A percentile compares a stretch with the other conserved stretches of the same genome.
These are phyloP conservation scores for Agonopterix alstromeriana DNA, from an alignment of 2,888 invertebrate genomes.

Conservation along the genomic window DNA sequence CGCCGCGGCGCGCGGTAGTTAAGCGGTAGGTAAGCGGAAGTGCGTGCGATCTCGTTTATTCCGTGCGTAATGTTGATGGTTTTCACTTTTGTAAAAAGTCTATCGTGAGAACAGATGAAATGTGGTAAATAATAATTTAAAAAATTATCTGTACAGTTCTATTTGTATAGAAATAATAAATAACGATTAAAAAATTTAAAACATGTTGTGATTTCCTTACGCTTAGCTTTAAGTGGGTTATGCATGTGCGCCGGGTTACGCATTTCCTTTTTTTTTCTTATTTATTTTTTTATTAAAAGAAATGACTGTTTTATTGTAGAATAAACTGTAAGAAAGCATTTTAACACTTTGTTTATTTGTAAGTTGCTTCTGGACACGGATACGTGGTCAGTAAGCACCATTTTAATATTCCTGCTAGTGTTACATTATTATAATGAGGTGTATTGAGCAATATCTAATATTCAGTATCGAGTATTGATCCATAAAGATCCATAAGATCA, in stretches of 20 bases:
- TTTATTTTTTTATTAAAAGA: conserved; percentile 60
- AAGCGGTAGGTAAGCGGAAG: conserved; percentile 17
- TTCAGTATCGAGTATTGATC: too few species aligned
- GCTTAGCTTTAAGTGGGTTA: conserved; percentile 52
- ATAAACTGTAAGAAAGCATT: conserved; percentile 69
- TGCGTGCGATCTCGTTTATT: conserved; percentile 61
- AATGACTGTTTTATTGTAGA: conserved; percentile 73
- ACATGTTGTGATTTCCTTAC: conserved; percentile 70
- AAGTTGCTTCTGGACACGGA: not conserved
- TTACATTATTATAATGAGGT: too few species aligned
- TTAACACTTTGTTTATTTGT: conserved; percentile 50
- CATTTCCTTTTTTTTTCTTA: conserved; percentile 45
- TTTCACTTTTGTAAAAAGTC: conserved; percentile 79
- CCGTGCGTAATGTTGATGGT: conserved; percentile 65
- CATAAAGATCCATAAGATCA: too few species aligned
- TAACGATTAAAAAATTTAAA: conserved; percentile 73
- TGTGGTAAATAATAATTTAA: conserved; percentile 75
- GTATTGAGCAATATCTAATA: too few species aligned
- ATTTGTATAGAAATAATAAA: conserved; percentile 79
- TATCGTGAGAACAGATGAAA: conserved; percentile 69
- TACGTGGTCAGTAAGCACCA: too few species aligned
- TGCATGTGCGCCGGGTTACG: conserved; percentile 20
- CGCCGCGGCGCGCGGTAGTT: conserved; percentile 3
- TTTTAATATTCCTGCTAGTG: too few species aligned
- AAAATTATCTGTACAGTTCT: conserved; percentile 78